Percentiles rank a stretch among this genome's conserved stretches.
Evolutionary conservation across 2,888 invertebrate species (phyloP).

Genomic region (Galerucella nymphaeae): DNA sequence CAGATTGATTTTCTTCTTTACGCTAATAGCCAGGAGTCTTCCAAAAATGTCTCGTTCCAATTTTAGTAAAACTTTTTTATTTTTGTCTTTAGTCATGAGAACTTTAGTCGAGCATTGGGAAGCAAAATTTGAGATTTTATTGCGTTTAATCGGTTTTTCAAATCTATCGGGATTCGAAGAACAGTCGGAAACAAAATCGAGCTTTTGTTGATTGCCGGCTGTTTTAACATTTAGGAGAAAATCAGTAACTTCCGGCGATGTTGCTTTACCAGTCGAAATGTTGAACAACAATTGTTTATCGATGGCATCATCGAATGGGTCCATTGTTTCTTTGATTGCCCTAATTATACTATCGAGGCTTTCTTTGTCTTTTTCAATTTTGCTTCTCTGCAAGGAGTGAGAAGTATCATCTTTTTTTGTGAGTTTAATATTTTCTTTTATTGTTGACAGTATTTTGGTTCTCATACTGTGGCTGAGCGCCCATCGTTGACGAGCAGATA

Average conservation of each 20-base stretch:
- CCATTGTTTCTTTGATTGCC: conserved; percentile 41
- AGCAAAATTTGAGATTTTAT: conserved; percentile 51
- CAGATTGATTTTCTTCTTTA: conserved; percentile 41
- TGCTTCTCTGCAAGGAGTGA: conserved; percentile 39
- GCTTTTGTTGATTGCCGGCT: too few species aligned
- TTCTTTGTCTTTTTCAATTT: conserved; percentile 45
- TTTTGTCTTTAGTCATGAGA: neutral
- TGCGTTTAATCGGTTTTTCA: conserved; percentile 42
- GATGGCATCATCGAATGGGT: conserved; percentile 4
- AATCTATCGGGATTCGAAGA: conserved; percentile 32
- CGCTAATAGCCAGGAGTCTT: neutral
- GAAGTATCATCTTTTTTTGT: conserved; percentile 52
- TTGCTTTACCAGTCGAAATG: conserved; percentile 56
- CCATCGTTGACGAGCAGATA: conserved; percentile 29
- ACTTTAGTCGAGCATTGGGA: conserved; percentile 42
- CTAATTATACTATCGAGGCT: conserved; percentile 45
- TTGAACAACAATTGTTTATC: conserved; percentile 50
- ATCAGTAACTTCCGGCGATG: conserved; percentile 52
- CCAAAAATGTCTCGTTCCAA: too few species aligned
- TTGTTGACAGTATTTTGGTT: neutral
- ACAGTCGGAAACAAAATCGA: conserved; percentile 35
- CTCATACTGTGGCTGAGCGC: too few species aligned
- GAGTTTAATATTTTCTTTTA: conserved; percentile 43
- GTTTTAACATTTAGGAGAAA: conserved; percentile 40
- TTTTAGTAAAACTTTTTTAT: too few species aligned